phyloP scores from a whole-genome alignment of 2,888 invertebrate species.

The Temnothorax ravouxi region DNA sequence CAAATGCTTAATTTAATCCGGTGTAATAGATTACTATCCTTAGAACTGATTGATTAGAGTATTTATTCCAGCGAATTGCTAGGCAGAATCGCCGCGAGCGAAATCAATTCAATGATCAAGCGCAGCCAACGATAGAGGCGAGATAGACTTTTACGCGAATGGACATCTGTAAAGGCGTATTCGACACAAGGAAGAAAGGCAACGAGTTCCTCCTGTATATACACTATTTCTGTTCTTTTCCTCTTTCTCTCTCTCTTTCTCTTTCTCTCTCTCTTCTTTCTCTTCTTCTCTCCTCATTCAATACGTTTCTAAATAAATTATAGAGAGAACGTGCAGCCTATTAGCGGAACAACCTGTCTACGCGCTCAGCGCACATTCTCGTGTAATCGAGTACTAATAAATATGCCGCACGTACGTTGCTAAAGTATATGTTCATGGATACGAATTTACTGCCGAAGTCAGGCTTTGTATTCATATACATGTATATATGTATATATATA shows the following conservation, averaged over 20 bases:
- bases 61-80: constrained; percentile 19
- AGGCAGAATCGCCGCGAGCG: background rate
- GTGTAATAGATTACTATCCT: constrained; percentile 35
- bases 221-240: constrained; percentile 11
- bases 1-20: constrained; percentile 16
- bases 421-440: constrained; percentile 28
- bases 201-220: background rate
- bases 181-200: constrained; percentile 6
- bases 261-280: background rate
- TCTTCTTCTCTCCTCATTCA: constrained; percentile 51
- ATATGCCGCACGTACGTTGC: constrained; percentile 21
- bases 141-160: constrained; percentile 16
- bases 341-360: constrained; percentile 76
- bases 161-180: constrained; percentile 29
- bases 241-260: background rate
- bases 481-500: constrained; percentile 1
- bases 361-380: constrained; percentile 38
- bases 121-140: background rate
- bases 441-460: constrained; percentile 11
- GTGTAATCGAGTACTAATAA: constrained; percentile 53
- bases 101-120: constrained; percentile 28
- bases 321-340: constrained; percentile 71
- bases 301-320: constrained; percentile 75
- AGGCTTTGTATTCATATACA: background rate
- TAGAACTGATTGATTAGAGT: constrained; percentile 7